Conservation (phyloP, 2,113 vertebrate species). For the Oreochromis tanganicae region DNA sequence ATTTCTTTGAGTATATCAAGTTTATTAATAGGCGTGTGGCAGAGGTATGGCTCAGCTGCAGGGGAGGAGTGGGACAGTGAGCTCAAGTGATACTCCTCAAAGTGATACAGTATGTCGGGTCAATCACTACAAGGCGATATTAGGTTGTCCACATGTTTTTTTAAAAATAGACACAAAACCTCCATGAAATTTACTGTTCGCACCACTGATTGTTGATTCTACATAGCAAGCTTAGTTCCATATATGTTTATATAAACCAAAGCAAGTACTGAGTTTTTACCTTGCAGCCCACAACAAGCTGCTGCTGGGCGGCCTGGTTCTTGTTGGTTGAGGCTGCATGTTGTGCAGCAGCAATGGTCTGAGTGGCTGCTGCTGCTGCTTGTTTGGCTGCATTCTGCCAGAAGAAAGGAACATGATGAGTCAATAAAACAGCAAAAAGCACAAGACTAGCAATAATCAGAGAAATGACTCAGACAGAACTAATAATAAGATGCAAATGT, state of each 20-base stretch:
- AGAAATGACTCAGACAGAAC: not conserved
- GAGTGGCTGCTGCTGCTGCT: conserved; percentile 88
- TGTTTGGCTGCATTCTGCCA: conserved; percentile 89
- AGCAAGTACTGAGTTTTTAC: conserved; percentile 58
- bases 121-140: not conserved
- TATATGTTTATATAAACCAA: not conserved
- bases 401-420: not conserved
- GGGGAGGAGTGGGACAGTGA: not conserved
- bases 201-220: not conserved
- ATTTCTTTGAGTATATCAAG: not conserved
- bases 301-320: conserved; percentile 86
- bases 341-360: conserved; percentile 90
- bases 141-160: not conserved
- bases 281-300: conserved; percentile 96
- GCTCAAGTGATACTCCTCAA: not conserved
- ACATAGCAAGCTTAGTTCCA: not conserved
- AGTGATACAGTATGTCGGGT: not conserved
- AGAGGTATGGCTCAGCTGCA: not conserved
- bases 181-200: not conserved
- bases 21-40: not conserved
- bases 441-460: not conserved
- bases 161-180: not conserved
- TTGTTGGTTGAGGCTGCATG: conserved; percentile 86
- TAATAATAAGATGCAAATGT: not conserved
- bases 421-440: not conserved